Conservation (phyloP, 53 echinoderm and acorn worm species). For the Antedon mediterranea region DNA sequence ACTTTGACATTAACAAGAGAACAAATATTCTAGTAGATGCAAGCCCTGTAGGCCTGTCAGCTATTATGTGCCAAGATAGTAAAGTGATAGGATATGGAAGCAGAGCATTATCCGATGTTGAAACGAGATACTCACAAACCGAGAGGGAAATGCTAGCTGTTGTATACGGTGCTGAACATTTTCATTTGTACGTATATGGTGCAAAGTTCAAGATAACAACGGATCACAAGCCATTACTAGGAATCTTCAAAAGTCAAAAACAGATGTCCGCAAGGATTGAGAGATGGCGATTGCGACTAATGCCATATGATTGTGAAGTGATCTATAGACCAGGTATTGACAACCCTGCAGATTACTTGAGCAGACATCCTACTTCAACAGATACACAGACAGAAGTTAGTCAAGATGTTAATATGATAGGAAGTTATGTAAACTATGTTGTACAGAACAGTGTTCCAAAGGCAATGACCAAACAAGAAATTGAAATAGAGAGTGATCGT, state of each 20-base stretch:
- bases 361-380: constrained; percentile 17
- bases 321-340: constrained; percentile 38
- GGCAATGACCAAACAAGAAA: constrained; percentile 33
- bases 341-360: constrained; percentile 56
- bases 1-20: constrained; percentile 25
- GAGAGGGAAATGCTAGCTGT: constrained; percentile 47
- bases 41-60: constrained; percentile 36
- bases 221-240: constrained; percentile 1
- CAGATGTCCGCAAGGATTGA: too few relatives aligned
- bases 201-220: neutral
- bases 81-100: constrained; percentile 28
- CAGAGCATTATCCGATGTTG: constrained; percentile 35
- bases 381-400: neutral
- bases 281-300: too few relatives aligned
- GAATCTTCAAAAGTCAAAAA: too few relatives aligned
- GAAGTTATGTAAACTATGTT: constrained; percentile 2
- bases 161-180: constrained; percentile 11
- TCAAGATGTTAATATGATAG: neutral
- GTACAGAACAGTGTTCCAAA: constrained; percentile 37
- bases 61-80: constrained; percentile 40
- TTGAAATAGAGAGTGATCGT: constrained; percentile 9
- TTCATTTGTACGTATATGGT: constrained; percentile 4
- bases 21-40: constrained; percentile 38
- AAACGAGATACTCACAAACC: constrained; percentile 42
- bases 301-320: constrained; percentile 42